These are phyloP conservation scores for Agrochola lychnidis DNA, from an alignment of 2,888 invertebrate species.

Conservation along the genomic window DNA sequence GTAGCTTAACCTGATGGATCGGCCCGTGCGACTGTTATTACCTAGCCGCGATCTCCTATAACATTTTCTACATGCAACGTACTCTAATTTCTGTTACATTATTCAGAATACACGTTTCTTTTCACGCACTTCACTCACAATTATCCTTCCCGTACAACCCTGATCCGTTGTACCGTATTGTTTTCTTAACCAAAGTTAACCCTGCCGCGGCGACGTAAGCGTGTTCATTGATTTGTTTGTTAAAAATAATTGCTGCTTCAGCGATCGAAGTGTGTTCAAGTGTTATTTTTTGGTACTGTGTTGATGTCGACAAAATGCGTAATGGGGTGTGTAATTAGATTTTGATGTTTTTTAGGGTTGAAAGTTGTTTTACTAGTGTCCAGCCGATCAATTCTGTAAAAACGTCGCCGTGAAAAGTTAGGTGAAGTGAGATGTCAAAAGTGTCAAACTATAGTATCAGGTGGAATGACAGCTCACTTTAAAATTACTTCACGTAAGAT, in stretches of 20 bases:
- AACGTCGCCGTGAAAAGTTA: no score
- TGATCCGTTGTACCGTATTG: conserved; percentile 59
- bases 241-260: conserved; percentile 68
- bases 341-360: conserved; percentile 35
- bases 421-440: no score
- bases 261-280: conserved; percentile 43
- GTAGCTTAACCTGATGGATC: no score
- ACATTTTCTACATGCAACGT: not conserved
- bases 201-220: conserved; percentile 55
- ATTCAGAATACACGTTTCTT: conserved; percentile 6
- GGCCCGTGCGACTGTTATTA: no score
- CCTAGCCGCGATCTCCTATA: no score
- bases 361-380: not conserved
- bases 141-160: conserved; percentile 54
- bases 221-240: conserved; percentile 69
- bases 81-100: not conserved
- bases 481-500: not conserved
- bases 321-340: conserved; percentile 61
- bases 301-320: conserved; percentile 48
- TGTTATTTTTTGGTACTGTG: conserved; percentile 54
- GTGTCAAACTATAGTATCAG: no score
- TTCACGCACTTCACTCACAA: conserved; percentile 11
- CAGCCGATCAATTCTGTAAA: not conserved
- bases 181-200: conserved; percentile 70
- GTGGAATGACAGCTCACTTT: not conserved